Percentiles rank a stretch among this genome's conserved stretches.
phyloP scores from a whole-genome alignment of 2,888 invertebrate species.

The Clitarchus hookeri region DNA sequence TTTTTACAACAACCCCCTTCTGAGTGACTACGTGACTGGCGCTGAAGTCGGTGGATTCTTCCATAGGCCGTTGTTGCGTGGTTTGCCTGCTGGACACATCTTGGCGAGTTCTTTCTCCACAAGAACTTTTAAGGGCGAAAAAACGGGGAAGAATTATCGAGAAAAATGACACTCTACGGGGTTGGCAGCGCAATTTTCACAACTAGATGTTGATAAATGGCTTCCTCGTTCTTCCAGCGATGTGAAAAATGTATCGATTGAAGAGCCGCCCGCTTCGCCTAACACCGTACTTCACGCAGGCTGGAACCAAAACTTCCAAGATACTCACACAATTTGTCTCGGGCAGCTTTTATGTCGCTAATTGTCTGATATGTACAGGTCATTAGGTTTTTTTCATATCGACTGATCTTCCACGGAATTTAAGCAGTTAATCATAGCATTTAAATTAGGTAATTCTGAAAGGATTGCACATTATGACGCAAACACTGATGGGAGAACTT shows the following conservation, averaged over 20 bases:
- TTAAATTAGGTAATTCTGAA: too few relatives aligned
- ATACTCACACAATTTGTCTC: too few relatives aligned
- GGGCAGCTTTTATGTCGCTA: too few relatives aligned
- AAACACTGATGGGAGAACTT: too few relatives aligned
- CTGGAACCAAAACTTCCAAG: too few relatives aligned
- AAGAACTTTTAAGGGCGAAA: neutral
- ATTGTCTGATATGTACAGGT: too few relatives aligned
- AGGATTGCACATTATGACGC: too few relatives aligned
- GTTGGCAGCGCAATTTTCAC: neutral
- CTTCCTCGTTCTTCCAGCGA: neutral
- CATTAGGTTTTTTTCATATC: too few relatives aligned
- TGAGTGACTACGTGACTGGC: neutral
- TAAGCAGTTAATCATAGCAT: too few relatives aligned
- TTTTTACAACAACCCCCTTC: neutral
- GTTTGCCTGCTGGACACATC: neutral
- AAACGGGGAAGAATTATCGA: neutral
- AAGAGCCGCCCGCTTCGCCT: neutral
- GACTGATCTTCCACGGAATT: too few relatives aligned
- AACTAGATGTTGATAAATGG: neutral
- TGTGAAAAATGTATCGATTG: neutral
- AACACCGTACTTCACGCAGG: too few relatives aligned
- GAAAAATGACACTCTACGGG: neutral
- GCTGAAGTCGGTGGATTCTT: neutral
- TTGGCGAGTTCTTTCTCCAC: neutral
- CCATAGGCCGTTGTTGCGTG: neutral